A percentile compares a stretch with the other conserved stretches of the same genome.
These are phyloP conservation scores for Psophia crepitans DNA, from an alignment of 2,113 vertebrate genomes.

Conservation along the genomic window DNA sequence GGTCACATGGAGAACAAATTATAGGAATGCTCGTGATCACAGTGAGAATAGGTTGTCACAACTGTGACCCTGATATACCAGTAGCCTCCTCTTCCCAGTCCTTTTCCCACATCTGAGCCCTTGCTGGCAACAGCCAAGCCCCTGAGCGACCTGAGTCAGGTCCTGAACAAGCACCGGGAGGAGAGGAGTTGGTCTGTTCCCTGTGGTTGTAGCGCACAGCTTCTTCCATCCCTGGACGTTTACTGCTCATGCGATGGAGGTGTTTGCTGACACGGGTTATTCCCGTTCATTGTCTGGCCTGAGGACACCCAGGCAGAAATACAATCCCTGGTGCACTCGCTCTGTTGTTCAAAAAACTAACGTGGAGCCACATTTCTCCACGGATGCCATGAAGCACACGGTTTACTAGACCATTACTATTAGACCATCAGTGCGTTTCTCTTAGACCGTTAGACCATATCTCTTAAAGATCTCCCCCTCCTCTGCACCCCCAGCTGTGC, in stretches of 20 bases:
- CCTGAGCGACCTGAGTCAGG: neutral
- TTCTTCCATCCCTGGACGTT: neutral
- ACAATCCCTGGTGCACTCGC: neutral
- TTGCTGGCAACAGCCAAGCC: neutral
- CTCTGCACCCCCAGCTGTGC: neutral
- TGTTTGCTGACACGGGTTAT: neutral
- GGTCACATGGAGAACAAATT: neutral
- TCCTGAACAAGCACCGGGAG: neutral
- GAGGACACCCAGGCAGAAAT: neutral
- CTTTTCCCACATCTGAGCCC: neutral
- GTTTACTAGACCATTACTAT: neutral
- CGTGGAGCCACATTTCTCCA: neutral
- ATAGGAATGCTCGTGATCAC: rapidly evolving
- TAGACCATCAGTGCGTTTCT: too few relatives aligned
- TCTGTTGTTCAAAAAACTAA: rapidly evolving
- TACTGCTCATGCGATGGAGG: neutral
- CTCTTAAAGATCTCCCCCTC: neutral
- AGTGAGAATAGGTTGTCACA: rapidly evolving
- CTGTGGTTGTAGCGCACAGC: neutral
- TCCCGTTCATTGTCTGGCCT: rapidly evolving
- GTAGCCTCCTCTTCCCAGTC: neutral
- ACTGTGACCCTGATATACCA: rapidly evolving
- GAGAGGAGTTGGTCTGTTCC: neutral
- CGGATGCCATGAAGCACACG: rapidly evolving
- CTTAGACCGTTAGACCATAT: rapidly evolving